Conservation (phyloP, 2,888 invertebrate species). For the Strigamia transsilvanica region DNA sequence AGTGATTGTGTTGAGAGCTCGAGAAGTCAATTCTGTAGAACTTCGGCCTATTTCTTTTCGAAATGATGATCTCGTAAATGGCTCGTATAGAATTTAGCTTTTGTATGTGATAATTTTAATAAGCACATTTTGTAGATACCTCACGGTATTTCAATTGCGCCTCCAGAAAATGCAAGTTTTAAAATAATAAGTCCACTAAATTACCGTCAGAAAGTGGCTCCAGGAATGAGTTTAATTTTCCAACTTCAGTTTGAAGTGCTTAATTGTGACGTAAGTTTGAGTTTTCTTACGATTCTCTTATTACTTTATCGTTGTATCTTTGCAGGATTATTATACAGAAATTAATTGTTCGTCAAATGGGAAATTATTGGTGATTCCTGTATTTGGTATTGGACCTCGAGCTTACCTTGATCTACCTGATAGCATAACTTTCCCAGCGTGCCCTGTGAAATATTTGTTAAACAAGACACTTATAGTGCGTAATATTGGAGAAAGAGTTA, state of each 20-base stretch:
- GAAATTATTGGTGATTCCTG: conserved; percentile 37
- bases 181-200: conserved; percentile 46
- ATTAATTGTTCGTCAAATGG: background rate
- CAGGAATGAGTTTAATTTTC: conserved; percentile 74
- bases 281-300: background rate
- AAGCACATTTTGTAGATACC: background rate
- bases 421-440: conserved; percentile 67
- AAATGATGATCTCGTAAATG: background rate
- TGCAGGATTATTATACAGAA: conserved; percentile 45
- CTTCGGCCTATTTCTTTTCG: background rate
- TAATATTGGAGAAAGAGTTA: conserved; percentile 69
- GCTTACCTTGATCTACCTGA: conserved; percentile 72
- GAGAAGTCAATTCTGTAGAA: background rate
- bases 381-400: conserved; percentile 66
- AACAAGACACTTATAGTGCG: conserved; percentile 68
- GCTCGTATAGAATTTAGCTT: background rate
- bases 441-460: conserved; percentile 68
- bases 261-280: conserved; percentile 29
- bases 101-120: background rate
- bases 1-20: background rate
- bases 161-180: background rate
- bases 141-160: background rate
- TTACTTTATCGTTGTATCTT: background rate
- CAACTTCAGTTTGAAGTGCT: conserved; percentile 72
- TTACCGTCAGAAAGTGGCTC: conserved; percentile 69